Percentiles rank a stretch among this genome's conserved stretches.
Conservation (phyloP, 2,797 vertebrate genomes). For the Schizothorax lantsangensis region DNA sequence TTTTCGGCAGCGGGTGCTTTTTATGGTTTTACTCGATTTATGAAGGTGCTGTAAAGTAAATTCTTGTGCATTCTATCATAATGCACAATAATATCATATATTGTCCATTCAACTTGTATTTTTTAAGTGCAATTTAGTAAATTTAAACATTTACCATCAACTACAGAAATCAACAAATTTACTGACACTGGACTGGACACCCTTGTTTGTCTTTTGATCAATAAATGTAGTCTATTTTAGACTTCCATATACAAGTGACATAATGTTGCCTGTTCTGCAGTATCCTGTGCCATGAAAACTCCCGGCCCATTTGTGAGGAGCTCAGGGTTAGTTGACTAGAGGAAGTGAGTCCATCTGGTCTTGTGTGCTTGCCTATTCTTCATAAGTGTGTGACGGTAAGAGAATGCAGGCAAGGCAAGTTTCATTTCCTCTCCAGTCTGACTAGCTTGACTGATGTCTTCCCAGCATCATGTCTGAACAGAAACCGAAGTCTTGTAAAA, state of each 20-base stretch:
- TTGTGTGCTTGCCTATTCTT: conserved; percentile 41
- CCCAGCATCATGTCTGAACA: conserved; percentile 31
- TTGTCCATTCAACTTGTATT: background rate
- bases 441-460: conserved; percentile 42
- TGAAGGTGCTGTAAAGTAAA: too few relatives aligned
- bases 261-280: background rate
- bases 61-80: too few relatives aligned
- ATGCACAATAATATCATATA: background rate
- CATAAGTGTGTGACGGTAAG: conserved; percentile 28
- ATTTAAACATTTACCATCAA: background rate
- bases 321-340: background rate
- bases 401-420: conserved; percentile 15
- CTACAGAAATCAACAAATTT: background rate
- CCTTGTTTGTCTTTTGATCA: background rate
- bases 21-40: background rate
- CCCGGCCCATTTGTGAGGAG: background rate
- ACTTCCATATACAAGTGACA: background rate
- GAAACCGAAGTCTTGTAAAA: conserved; percentile 48
- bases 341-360: conserved; percentile 28
- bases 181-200: background rate
- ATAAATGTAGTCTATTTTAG: background rate
- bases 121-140: background rate
- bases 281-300: background rate
- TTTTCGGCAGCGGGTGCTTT: background rate
- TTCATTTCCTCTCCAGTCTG: conserved; percentile 49